A percentile compares a stretch with the other conserved stretches of the same genome.
phyloP scores from a whole-genome alignment of 2,888 invertebrate genomes.

The Agrotis puta region DNA sequence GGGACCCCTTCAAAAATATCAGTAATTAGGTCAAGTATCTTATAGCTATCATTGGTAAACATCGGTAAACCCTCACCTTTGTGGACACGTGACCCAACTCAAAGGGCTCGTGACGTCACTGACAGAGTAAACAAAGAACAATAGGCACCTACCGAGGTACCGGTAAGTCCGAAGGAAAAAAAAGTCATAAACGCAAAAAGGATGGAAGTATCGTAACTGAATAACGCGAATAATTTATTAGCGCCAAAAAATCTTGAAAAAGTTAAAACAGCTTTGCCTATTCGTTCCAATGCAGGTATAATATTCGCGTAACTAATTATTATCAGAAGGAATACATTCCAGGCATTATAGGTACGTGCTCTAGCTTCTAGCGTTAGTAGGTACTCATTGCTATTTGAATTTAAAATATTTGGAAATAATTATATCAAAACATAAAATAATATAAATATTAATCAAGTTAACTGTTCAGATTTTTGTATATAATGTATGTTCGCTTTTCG shows the following conservation, averaged over 20 bases:
- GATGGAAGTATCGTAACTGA: background rate
- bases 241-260: constrained; percentile 28
- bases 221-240: background rate
- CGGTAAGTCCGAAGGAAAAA: background rate
- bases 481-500: background rate
- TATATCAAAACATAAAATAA: background rate
- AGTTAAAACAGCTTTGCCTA: constrained; percentile 30
- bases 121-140: background rate
- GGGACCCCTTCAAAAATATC: constrained; percentile 56
- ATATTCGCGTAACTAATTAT: constrained; percentile 53
- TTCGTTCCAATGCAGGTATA: constrained; percentile 43
- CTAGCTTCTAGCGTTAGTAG: constrained; percentile 12
- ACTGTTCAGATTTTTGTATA: constrained; percentile 24
- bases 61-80: constrained; percentile 49
- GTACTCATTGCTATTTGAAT: constrained; percentile 15
- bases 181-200: background rate
- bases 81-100: constrained; percentile 21
- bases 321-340: constrained; percentile 52
- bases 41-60: constrained; percentile 36
- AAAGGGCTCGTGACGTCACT: constrained; percentile 9
- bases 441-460: constrained; percentile 20
- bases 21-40: constrained; percentile 62
- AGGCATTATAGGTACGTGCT: constrained; percentile 23
- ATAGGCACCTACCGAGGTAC: no score
- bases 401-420: constrained; percentile 14